phyloP scores from a whole-genome alignment of 2,797 vertebrate genomes.

The Phalloptychus januarius region DNA sequence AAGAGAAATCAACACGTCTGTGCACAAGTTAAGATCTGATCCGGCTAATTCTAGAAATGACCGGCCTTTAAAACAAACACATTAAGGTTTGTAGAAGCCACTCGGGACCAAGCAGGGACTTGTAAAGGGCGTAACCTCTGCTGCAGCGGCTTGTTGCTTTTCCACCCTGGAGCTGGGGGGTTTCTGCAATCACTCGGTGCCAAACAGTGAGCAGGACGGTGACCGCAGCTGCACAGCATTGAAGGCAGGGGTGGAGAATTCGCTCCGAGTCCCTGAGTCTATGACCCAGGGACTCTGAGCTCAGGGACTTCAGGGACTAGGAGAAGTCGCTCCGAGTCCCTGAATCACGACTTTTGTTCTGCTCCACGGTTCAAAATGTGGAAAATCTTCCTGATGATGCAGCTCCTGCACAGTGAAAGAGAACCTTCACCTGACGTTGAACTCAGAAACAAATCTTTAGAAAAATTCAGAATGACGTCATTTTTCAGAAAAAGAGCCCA shows the following conservation, averaged over 20 bases:
- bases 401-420: slow-evolving; percentile 43
- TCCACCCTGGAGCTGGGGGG: slow-evolving; percentile 22
- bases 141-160: slow-evolving; percentile 30
- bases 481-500: neutral
- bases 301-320: too few relatives aligned
- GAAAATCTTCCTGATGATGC: slow-evolving; percentile 43
- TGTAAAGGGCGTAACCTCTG: slow-evolving; percentile 23
- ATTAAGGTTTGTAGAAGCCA: slow-evolving; percentile 47
- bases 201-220: slow-evolving; percentile 52
- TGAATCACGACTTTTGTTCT: slow-evolving; percentile 79
- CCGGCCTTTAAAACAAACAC: slow-evolving; percentile 56
- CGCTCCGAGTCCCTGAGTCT: slow-evolving; percentile 61
- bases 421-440: neutral
- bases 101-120: slow-evolving; percentile 38
- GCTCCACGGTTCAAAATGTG: neutral
- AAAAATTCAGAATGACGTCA: neutral
- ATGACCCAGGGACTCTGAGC: too few relatives aligned
- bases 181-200: slow-evolving; percentile 59
- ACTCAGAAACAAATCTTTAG: too few relatives aligned
- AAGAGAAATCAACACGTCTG: slow-evolving; percentile 70
- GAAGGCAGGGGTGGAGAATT: neutral
- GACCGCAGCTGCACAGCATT: slow-evolving; percentile 38
- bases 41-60: slow-evolving; percentile 63
- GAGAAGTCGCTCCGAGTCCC: slow-evolving; percentile 24
- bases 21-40: slow-evolving; percentile 63